These are phyloP conservation scores for Lasius platythorax DNA, from an alignment of 2,888 invertebrate species.

Conservation along the genomic window DNA sequence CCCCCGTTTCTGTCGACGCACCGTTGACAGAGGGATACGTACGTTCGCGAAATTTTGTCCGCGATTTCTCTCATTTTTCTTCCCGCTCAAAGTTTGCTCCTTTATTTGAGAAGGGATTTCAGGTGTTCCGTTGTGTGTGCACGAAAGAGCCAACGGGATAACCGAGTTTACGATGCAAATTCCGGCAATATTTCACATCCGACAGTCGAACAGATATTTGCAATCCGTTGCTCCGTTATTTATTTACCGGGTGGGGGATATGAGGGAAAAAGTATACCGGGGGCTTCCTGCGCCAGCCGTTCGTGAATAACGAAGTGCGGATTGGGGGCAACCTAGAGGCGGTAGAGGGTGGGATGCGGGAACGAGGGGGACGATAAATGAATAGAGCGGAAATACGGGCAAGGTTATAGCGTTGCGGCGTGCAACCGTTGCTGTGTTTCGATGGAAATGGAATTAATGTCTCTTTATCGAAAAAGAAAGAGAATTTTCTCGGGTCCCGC, in stretches of 20 bases:
- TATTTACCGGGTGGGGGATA: slow-evolving; percentile 48
- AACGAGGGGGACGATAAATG: not conserved
- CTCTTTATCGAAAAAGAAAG: slow-evolving; percentile 34
- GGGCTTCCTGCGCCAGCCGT: not conserved
- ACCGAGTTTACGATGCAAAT: slow-evolving; percentile 58
- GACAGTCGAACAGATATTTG: slow-evolving; percentile 60
- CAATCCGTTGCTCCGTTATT: slow-evolving; percentile 59
- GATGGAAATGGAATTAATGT: slow-evolving; percentile 56
- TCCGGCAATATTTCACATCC: slow-evolving; percentile 55
- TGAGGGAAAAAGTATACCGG: slow-evolving; percentile 31
- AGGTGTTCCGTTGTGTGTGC: slow-evolving; percentile 25
- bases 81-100: slow-evolving; percentile 12
- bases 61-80: not conserved
- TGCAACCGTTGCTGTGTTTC: slow-evolving; percentile 37
- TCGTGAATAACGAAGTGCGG: slow-evolving; percentile 57
- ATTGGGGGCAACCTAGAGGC: not conserved
- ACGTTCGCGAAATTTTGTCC: slow-evolving; percentile 13
- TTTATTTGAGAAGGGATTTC: slow-evolving; percentile 34
- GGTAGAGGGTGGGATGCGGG: too few species aligned
- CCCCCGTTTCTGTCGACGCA: not conserved
- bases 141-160: slow-evolving; percentile 27
- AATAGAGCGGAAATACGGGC: slow-evolving; percentile 44
- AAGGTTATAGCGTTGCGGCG: slow-evolving; percentile 17
- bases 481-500: slow-evolving; percentile 4
- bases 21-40: not conserved